phyloP scores from a whole-genome alignment of 2,797 vertebrate species.

The Coregonus sp. region DNA sequence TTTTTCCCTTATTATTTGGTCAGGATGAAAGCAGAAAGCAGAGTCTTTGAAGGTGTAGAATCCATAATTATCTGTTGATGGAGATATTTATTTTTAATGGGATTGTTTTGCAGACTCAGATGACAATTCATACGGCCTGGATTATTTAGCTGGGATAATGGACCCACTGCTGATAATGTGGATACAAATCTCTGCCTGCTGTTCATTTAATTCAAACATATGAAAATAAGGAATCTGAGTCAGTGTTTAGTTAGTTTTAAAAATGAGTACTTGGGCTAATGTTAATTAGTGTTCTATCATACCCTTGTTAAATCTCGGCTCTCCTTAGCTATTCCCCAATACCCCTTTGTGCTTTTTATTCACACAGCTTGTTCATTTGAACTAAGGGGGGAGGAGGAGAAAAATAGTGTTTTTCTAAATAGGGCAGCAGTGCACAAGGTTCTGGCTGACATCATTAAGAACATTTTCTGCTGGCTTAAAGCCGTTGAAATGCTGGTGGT shows the following conservation, averaged over 20 bases:
- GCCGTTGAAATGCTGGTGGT: conserved; percentile 55
- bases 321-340: conserved; percentile 55
- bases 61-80: background rate
- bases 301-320: conserved; percentile 45
- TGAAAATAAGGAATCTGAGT: background rate
- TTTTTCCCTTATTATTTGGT: conserved; percentile 31
- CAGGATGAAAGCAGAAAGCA: background rate
- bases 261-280: conserved; percentile 58
- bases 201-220: conserved; percentile 58
- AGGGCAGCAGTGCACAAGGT: conserved; percentile 47
- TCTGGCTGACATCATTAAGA: conserved; percentile 56
- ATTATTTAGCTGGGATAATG: conserved; percentile 71
- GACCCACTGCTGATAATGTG: conserved; percentile 66
- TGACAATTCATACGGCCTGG: conserved; percentile 49
- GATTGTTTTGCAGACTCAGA: conserved; percentile 36
- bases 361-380: conserved; percentile 51
- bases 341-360: conserved; percentile 60
- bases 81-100: background rate
- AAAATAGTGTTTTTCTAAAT: conserved; percentile 49
- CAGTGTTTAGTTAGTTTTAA: conserved; percentile 41
- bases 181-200: conserved; percentile 62
- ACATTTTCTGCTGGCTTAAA: conserved; percentile 66
- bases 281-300: conserved; percentile 66
- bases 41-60: background rate
- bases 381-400: no score